These are phyloP conservation scores for Pavo muticus DNA, from an alignment of 2,113 vertebrate species.

Conservation along the genomic window DNA sequence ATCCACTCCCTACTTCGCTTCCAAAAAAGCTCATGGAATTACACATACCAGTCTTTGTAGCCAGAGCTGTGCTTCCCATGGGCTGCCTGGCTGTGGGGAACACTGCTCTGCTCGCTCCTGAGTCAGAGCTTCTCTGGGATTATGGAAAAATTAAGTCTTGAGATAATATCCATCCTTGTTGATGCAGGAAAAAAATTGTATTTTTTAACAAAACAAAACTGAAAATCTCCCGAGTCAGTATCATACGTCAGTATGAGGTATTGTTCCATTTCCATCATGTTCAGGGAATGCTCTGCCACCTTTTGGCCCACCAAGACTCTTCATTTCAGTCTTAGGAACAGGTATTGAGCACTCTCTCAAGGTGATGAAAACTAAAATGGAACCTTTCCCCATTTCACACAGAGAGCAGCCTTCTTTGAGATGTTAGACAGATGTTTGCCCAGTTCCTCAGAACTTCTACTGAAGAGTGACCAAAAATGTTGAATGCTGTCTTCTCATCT, in stretches of 20 bases:
- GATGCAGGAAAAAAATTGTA: background rate
- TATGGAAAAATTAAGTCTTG: background rate
- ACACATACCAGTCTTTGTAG: constrained; percentile 33
- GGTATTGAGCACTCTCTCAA: background rate
- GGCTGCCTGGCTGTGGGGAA: background rate
- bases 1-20: constrained; percentile 8
- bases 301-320: background rate
- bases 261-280: background rate
- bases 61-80: background rate
- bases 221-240: background rate
- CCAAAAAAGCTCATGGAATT: constrained; percentile 58
- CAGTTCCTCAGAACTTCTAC: background rate
- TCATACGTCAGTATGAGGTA: background rate
- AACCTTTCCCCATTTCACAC: background rate
- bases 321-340: background rate
- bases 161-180: background rate
- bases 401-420: background rate
- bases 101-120: fast-evolving
- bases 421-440: background rate
- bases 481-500: background rate
- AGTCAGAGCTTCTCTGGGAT: background rate
- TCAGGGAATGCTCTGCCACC: background rate
- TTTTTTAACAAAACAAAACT: background rate
- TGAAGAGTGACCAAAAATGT: background rate
- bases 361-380: background rate